These are phyloP conservation scores for Lagodon rhomboides DNA, from an alignment of 2,797 vertebrate species.

Conservation along the genomic window DNA sequence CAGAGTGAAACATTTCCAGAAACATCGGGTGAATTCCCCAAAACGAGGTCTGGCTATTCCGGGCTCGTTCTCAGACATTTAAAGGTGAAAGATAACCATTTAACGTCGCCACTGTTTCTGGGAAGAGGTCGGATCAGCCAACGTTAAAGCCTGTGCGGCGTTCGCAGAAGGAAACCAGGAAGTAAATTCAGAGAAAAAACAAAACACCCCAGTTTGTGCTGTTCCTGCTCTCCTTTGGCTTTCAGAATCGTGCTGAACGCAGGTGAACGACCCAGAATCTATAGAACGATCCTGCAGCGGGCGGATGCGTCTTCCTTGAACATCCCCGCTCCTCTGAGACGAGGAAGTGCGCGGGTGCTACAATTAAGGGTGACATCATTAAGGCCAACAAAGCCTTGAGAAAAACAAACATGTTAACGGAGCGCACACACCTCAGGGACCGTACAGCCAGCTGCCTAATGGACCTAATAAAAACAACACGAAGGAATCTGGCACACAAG, in stretches of 20 bases:
- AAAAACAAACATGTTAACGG: slow-evolving; percentile 79
- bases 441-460: slow-evolving; percentile 61
- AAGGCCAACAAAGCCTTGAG: slow-evolving; percentile 73
- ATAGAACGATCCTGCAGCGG: not conserved
- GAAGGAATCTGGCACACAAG: slow-evolving; percentile 55
- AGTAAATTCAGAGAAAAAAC: not conserved
- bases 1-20: slow-evolving; percentile 48
- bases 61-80: not conserved
- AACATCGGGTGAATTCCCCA: slow-evolving; percentile 8
- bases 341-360: slow-evolving; percentile 24
- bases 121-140: slow-evolving; percentile 8
- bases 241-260: no score
- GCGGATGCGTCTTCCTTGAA: slow-evolving; percentile 13
- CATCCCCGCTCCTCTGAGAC: slow-evolving; percentile 53
- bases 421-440: slow-evolving; percentile 61
- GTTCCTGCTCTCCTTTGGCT: no score
- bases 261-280: not conserved
- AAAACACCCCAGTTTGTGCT: no score
- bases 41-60: slow-evolving; percentile 11
- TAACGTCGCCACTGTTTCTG: not conserved
- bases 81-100: slow-evolving; percentile 34
- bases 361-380: slow-evolving; percentile 77
- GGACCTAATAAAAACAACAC: slow-evolving; percentile 63
- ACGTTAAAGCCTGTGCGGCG: not conserved
- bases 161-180: slow-evolving; percentile 11